These are phyloP conservation scores for Pandemis heparana DNA, from an alignment of 2,888 invertebrate species.

Conservation along the genomic window DNA sequence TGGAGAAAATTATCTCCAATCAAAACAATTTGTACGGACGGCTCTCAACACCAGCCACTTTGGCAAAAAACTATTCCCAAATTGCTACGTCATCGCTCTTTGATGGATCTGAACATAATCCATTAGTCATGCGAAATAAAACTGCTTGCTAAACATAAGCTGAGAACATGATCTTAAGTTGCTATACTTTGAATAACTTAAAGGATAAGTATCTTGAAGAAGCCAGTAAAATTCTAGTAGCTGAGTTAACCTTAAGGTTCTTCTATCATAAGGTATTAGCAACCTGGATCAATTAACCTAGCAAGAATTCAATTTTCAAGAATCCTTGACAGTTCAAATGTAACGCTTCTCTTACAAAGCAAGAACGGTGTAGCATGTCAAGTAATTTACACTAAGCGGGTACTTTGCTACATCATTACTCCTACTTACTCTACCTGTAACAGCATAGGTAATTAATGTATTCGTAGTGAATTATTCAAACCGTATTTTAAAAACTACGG, in stretches of 20 bases:
- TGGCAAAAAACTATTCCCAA: constrained; percentile 13
- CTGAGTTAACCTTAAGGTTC: not conserved
- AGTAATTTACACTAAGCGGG: not conserved
- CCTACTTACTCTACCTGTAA: not conserved
- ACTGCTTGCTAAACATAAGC: constrained; percentile 2
- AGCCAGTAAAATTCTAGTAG: not conserved
- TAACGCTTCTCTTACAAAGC: not conserved
- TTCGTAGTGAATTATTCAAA: constrained; percentile 16
- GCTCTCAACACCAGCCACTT: constrained; percentile 6
- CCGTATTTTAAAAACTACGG: constrained; percentile 10
- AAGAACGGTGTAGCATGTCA: not conserved
- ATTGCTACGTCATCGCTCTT: constrained; percentile 13
- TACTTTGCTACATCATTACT: constrained; percentile 7
- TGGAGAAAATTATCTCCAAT: not conserved
- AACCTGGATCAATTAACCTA: not conserved
- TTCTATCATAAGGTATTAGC: not conserved
- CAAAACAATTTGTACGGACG: not conserved
- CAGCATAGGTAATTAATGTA: constrained; percentile 7
- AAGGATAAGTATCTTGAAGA: not conserved
- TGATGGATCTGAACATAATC: constrained; percentile 12
- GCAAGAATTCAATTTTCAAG: not conserved
- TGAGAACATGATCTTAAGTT: not conserved
- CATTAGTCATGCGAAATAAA: constrained; percentile 14
- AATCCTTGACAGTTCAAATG: not conserved
- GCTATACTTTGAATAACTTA: not conserved